These are phyloP conservation scores for Dicrostonyx torquatus DNA, from an alignment of 2,797 vertebrate species.

Conservation along the genomic window DNA sequence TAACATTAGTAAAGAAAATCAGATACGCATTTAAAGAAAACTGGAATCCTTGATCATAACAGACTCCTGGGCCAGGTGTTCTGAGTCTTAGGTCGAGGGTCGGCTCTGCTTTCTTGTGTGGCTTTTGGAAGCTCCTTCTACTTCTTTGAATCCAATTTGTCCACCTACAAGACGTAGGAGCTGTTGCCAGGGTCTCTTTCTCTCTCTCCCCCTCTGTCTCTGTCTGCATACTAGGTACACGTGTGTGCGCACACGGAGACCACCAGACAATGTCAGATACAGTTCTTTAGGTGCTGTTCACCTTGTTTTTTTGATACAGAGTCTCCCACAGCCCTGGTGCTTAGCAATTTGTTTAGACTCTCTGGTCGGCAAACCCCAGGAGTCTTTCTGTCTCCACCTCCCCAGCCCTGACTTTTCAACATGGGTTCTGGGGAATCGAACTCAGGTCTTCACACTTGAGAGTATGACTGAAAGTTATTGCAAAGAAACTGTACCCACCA, in stretches of 20 bases:
- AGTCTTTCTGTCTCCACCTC: background rate
- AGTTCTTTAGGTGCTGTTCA: no score
- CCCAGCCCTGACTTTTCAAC: no score
- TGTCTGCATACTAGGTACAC: background rate
- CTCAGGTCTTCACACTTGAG: background rate
- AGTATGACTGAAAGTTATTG: background rate
- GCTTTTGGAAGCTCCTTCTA: background rate
- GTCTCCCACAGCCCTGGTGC: background rate
- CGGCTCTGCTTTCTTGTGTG: background rate
- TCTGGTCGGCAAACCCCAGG: background rate
- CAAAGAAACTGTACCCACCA: no score
- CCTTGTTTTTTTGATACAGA: background rate
- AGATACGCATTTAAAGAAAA: slow-evolving; percentile 31
- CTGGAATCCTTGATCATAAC: background rate
- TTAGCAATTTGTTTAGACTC: background rate
- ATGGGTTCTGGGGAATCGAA: background rate
- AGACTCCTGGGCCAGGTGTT: background rate
- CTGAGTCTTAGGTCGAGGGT: background rate
- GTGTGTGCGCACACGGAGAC: background rate
- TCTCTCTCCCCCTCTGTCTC: background rate
- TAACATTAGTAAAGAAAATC: slow-evolving; percentile 76
- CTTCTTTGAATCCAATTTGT: background rate
- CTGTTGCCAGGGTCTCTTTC: background rate
- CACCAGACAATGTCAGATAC: background rate
- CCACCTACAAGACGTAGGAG: slow-evolving; percentile 28